A percentile compares a stretch with the other conserved stretches of the same genome.
Conservation (phyloP, 2,888 invertebrate genomes). For the Dendrolimus pini region DNA sequence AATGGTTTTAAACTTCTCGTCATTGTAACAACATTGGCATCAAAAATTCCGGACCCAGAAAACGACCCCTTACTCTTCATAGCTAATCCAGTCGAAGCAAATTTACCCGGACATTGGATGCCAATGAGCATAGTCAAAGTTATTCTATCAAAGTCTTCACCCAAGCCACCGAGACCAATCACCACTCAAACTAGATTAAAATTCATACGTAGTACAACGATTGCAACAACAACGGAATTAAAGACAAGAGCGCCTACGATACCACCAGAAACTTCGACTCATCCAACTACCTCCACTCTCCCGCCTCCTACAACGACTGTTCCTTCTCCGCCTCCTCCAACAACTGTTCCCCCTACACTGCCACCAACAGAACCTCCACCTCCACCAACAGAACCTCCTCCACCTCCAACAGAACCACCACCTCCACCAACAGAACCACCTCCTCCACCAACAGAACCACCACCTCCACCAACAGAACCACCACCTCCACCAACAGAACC, state of each 20-base stretch:
- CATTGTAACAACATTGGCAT: neutral
- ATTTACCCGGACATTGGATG: conserved; percentile 47
- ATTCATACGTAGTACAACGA: neutral
- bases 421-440: conserved; percentile 10
- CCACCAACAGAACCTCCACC: conserved; percentile 7
- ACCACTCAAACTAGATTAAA: neutral
- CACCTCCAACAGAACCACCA: conserved; percentile 7
- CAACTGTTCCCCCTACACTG: neutral
- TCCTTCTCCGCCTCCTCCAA: neutral
- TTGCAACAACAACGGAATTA: neutral
- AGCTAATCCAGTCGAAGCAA: conserved; percentile 40
- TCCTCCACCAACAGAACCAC: conserved; percentile 4
- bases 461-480: conserved; percentile 12
- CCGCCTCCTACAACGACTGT: neutral
- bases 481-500: conserved; percentile 9
- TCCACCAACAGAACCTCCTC: conserved; percentile 4
- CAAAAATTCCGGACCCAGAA: conserved; percentile 17
- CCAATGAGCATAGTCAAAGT: conserved; percentile 35
- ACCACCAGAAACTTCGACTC: neutral
- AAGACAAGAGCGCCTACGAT: neutral
- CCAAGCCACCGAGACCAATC: neutral
- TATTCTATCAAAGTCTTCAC: conserved; percentile 5
- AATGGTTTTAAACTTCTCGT: neutral
- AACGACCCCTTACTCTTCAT: conserved; percentile 37
- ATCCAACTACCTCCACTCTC: neutral